Evolutionary conservation across 2,888 invertebrate genomes (phyloP).

Genomic region (Athetis lepigone): DNA sequence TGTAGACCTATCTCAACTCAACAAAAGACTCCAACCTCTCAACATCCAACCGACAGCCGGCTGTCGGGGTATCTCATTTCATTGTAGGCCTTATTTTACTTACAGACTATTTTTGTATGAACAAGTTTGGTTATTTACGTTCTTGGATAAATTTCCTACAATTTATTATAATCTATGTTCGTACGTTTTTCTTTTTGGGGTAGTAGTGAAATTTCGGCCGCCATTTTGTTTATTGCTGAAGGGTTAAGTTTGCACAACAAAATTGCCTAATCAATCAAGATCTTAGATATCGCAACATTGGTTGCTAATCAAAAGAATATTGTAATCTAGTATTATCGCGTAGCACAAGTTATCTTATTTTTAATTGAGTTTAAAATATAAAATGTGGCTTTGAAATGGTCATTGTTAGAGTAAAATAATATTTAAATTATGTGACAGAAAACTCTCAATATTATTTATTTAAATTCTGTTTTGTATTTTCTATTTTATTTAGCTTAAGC

Average conservation of each 20-base stretch:
- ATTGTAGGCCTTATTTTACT: no score
- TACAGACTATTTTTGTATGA: no score
- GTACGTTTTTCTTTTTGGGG: no score
- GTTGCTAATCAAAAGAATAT: neutral
- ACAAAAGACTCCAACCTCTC: no score
- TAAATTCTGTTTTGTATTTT: neutral
- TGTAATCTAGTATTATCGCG: conserved; percentile 15
- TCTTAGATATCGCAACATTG: conserved; percentile 3
- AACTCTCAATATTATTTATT: conserved; percentile 26
- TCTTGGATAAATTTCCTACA: no score
- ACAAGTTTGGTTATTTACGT: no score
- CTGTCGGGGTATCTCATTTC: no score
- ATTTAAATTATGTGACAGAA: conserved; percentile 9
- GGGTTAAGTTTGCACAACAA: neutral
- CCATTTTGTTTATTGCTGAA: no score
- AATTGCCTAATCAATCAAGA: conserved; percentile 15
- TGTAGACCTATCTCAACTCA: no score
- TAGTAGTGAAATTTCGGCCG: no score
- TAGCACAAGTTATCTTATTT: conserved; percentile 34
- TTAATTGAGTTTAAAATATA: conserved; percentile 9
- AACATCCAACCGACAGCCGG: no score
- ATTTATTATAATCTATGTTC: no score
- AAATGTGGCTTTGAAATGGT: conserved; percentile 1
- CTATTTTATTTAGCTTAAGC: conserved; percentile 15
- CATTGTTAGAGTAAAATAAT: conserved; percentile 4